Conservation (phyloP, 2,888 invertebrate genomes). For the Ditylenchus weischeri region DNA sequence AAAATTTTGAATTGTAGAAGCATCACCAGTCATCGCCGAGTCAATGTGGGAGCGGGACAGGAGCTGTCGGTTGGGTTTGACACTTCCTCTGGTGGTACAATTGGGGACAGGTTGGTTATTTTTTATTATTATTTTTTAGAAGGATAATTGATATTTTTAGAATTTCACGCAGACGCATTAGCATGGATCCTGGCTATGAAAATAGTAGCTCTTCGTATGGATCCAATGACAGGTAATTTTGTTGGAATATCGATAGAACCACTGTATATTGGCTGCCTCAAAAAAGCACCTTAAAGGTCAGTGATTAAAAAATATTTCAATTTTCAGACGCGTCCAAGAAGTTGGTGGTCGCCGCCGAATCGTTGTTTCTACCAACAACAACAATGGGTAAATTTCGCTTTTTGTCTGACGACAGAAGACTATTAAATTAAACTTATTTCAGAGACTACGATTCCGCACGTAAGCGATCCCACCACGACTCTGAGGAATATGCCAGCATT, state of each 20-base stretch:
- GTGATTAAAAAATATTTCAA: neutral
- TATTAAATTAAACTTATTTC: neutral
- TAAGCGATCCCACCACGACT: neutral
- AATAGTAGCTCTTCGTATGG: conserved; percentile 1
- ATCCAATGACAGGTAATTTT: conserved; percentile 7
- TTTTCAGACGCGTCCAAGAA: conserved; percentile 14
- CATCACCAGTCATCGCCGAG: neutral
- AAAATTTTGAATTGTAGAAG: too few relatives aligned
- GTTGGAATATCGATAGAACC: neutral
- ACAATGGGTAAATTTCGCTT: conserved; percentile 5
- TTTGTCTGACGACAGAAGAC: too few relatives aligned
- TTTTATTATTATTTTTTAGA: neutral
- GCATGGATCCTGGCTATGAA: conserved; percentile 1
- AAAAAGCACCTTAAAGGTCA: neutral
- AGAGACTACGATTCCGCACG: neutral
- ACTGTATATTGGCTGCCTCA: neutral
- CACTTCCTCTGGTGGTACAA: neutral
- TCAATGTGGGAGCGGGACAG: conserved; percentile 4
- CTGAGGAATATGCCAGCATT: neutral
- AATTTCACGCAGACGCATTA: neutral
- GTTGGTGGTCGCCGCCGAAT: conserved; percentile 13
- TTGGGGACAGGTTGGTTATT: neutral
- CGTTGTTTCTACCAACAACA: conserved; percentile 16
- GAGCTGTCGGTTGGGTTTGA: too few relatives aligned
- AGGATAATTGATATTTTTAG: neutral